phyloP scores from a whole-genome alignment of 2,797 vertebrate species.

The Tokudaia muenninki region DNA sequence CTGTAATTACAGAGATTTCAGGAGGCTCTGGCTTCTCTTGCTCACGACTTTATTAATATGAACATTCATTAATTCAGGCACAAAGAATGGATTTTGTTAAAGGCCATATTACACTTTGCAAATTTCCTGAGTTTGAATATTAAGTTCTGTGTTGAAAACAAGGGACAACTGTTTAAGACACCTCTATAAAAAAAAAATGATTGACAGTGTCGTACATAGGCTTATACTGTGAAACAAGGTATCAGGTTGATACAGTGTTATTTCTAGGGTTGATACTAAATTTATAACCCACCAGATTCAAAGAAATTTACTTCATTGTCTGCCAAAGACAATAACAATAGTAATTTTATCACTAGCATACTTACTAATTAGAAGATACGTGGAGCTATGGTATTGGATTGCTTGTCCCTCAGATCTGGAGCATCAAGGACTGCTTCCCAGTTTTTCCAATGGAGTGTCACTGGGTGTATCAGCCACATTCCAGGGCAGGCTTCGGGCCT shows the following conservation, averaged over 20 bases:
- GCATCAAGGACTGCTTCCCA: neutral
- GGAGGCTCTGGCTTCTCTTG: neutral
- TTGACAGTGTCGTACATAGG: neutral
- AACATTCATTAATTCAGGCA: neutral
- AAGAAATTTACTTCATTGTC: neutral
- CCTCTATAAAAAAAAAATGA: neutral
- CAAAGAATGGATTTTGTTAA: constrained; percentile 2
- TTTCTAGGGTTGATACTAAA: neutral
- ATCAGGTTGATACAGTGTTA: neutral
- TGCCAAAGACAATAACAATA: neutral
- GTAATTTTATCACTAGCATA: neutral
- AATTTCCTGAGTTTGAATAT: constrained; percentile 53
- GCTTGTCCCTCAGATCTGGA: neutral
- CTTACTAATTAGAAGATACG: neutral
- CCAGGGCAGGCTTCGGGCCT: neutral
- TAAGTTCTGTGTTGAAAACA: constrained; percentile 10
- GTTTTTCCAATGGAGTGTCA: neutral
- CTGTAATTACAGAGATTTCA: neutral
- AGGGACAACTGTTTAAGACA: constrained; percentile 49
- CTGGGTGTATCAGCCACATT: too few relatives aligned
- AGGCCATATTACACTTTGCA: neutral
- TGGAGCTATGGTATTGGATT: neutral
- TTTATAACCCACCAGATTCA: neutral
- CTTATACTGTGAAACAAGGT: constrained; percentile 39
- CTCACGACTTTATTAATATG: neutral